These are phyloP conservation scores for Ophiothrix spiculata DNA, from an alignment of 35 echinoderm and acorn worm species.

Conservation along the genomic window DNA sequence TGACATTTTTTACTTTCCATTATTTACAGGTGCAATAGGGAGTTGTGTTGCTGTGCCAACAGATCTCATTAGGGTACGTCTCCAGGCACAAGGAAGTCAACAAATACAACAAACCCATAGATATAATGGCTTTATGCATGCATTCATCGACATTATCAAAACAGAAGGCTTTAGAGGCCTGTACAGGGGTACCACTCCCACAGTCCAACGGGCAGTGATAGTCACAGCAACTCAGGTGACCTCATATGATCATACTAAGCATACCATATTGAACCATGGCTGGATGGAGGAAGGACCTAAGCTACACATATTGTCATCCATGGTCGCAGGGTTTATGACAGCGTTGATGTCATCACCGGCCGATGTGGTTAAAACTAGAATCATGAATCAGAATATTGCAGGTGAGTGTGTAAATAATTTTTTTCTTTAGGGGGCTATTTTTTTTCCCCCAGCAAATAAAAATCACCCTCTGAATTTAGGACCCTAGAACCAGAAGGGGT, in stretches of 20 bases:
- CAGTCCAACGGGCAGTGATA: conserved; percentile 87
- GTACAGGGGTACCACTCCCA: conserved; percentile 88
- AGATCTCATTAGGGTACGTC: conserved; percentile 84
- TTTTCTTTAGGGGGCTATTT: no score
- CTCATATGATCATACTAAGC: conserved; percentile 91
- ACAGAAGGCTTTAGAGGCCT: conserved; percentile 73
- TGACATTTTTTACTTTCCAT: no score
- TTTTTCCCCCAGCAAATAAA: no score
- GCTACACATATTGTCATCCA: conserved; percentile 72
- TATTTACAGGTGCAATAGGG: conserved; percentile 84
- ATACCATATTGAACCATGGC: conserved; percentile 70
- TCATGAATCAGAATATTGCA: conserved; percentile 97
- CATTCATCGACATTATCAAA: conserved; percentile 64
- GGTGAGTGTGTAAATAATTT: no score
- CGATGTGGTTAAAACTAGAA: conserved; percentile 94
- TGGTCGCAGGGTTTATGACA: conserved; percentile 86
- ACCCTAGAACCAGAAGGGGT: no score
- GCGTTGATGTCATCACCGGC: conserved; percentile 76
- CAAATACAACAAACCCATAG: conserved; percentile 24
- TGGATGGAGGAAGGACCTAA: conserved; percentile 77
- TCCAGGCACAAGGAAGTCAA: conserved; percentile 76
- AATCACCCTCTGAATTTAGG: no score
- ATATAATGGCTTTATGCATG: conserved; percentile 77
- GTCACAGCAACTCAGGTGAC: conserved; percentile 84
- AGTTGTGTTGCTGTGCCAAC: conserved; percentile 78